A percentile compares a stretch with the other conserved stretches of the same genome.
Evolutionary conservation across 2,113 vertebrate species (phyloP).

Genomic region (human (Homo sapiens)): GRCh38 chr3:121117001-121117500

Average conservation of each 20-base stretch:
- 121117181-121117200: background rate
- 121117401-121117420: background rate
- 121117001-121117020: slow-evolving; percentile 8
- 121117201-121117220: slow-evolving; percentile 9
- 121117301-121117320: slow-evolving; percentile 36
- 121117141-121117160: background rate
- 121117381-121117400: slow-evolving; percentile 5
- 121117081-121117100: background rate
- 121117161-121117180: background rate
- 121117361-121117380: slow-evolving; percentile 41
- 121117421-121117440: background rate
- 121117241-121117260: background rate
- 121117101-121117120: background rate
- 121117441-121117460: slow-evolving; percentile 4
- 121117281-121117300: background rate
- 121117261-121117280: background rate
- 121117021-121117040: background rate
- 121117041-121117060: background rate
- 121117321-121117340: slow-evolving; percentile 1
- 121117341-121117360: background rate
- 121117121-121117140: background rate
- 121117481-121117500: background rate
- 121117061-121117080: background rate
- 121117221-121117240: background rate
- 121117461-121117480: background rate